A percentile compares a stretch with the other conserved stretches of the same genome.
These are phyloP conservation scores for Dusona sp. DNA, from an alignment of 2,888 invertebrate species.

Conservation along the genomic window DNA sequence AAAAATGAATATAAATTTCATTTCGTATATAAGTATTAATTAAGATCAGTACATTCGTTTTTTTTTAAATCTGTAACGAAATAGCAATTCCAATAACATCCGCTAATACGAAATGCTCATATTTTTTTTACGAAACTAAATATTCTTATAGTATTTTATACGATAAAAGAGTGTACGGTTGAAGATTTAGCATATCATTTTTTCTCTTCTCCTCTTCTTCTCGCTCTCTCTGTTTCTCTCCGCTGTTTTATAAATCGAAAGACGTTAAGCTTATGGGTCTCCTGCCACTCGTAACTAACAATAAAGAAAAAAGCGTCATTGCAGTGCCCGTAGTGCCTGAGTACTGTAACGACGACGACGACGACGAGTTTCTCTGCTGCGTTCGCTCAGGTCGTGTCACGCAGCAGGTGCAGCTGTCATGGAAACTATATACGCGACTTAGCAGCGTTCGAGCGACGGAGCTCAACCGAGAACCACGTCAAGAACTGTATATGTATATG, in stretches of 20 bases:
- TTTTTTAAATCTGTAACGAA: not conserved
- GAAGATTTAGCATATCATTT: constrained; percentile 10
- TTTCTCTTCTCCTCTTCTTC: not conserved
- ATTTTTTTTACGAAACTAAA: not conserved
- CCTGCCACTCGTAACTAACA: constrained; percentile 63
- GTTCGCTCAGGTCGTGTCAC: constrained; percentile 72
- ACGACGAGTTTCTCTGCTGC: constrained; percentile 58
- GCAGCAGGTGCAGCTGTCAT: constrained; percentile 73
- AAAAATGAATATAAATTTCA: not conserved
- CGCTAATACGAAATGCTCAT: not conserved
- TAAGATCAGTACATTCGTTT: not conserved
- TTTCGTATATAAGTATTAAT: not conserved
- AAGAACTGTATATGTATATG: constrained; percentile 23
- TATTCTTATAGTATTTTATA: not conserved
- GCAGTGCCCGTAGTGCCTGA: constrained; percentile 18
- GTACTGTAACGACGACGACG: constrained; percentile 44
- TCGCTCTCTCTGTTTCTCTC: constrained; percentile 6
- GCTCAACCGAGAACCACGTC: constrained; percentile 29
- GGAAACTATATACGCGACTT: constrained; percentile 67
- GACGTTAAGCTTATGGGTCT: constrained; percentile 60
- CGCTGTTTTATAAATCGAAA: constrained; percentile 54
- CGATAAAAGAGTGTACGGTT: not conserved
- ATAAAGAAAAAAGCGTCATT: constrained; percentile 61
- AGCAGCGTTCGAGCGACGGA: constrained; percentile 57
- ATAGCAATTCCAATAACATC: not conserved